These are phyloP conservation scores for Apantesis nais DNA, from an alignment of 2,888 invertebrate genomes.

Conservation along the genomic window DNA sequence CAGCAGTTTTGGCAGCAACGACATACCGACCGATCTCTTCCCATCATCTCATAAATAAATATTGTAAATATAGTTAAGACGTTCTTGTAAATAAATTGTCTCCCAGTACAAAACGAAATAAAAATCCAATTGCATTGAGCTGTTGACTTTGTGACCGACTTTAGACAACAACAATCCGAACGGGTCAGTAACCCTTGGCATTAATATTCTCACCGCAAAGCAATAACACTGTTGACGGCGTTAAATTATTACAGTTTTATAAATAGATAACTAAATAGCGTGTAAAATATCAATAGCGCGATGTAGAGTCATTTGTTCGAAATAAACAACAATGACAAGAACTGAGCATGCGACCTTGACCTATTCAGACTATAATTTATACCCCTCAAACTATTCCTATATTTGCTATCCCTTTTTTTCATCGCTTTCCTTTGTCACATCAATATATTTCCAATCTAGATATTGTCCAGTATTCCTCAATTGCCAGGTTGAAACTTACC, in stretches of 20 bases:
- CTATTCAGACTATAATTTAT: background rate
- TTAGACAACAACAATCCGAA: background rate
- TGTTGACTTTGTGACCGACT: background rate
- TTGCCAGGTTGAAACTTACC: background rate
- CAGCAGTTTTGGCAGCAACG: no score
- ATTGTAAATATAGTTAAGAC: no score
- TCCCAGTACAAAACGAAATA: background rate
- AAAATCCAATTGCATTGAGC: background rate
- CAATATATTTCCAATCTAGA: no score
- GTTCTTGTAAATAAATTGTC: no score
- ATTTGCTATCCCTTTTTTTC: background rate
- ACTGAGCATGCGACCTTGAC: background rate
- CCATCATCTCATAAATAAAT: no score
- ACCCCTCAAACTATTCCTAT: background rate
- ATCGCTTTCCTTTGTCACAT: background rate
- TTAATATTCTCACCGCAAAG: background rate
- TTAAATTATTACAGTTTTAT: background rate
- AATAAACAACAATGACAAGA: background rate
- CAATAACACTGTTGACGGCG: background rate
- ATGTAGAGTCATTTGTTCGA: background rate
- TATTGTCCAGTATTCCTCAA: no score
- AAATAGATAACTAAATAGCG: background rate
- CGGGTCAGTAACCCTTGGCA: background rate
- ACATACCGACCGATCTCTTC: no score
- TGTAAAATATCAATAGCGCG: background rate